Evolutionary conservation across 2,797 vertebrate genomes (phyloP), one percentile per base, ranked within the genome.

Genomic region (Macropodus opercularis): DNA sequence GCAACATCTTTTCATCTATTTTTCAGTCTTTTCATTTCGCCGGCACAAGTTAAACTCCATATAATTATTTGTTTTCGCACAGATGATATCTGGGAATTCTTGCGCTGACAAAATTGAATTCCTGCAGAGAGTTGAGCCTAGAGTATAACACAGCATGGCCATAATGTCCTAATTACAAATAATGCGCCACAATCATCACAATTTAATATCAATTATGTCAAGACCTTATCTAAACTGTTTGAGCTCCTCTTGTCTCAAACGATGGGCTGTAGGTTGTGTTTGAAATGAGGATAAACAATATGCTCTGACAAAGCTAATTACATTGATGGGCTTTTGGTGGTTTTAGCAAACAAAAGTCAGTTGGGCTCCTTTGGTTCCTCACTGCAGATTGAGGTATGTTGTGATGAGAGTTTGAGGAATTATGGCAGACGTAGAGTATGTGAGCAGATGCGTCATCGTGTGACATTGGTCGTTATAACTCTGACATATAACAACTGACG

Each of bases 161-260:
- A 48, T 54, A 69, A 66, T 81, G 55, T 72, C 49, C 69, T 82
- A 82, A 88, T 86, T 76, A 63, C 65, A 74, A 74, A 74, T 83
- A 82, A 78, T 67, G 64, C 50, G 51, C 54, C 24, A 35, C 62
- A 73, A 75, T 84, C 62, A 65, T 82, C 61, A 38, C 40, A 50
- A 70, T 85, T 79, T 88, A 69, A 75, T 73, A 84, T 73, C 69
- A 79, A 66, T 84, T 83, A 82, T 42, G 69, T 76, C 32, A 48
- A 64, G 34, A 63, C 51, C 76, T 79, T 83, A 83, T 83, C 79
- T 80, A 44, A 62, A 77, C 35, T 34, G 38, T 61, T 60, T 36
- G 2, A 50, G 49, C 59, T 73, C 65, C 70, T 69, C 67, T 82
- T 40, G 59, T 60, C 71, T 72, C 6, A 9, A 73, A 69, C 72